These are phyloP conservation scores for Campoletis sonorensis DNA, from an alignment of 1,140 invertebrate species.

Conservation along the genomic window DNA sequence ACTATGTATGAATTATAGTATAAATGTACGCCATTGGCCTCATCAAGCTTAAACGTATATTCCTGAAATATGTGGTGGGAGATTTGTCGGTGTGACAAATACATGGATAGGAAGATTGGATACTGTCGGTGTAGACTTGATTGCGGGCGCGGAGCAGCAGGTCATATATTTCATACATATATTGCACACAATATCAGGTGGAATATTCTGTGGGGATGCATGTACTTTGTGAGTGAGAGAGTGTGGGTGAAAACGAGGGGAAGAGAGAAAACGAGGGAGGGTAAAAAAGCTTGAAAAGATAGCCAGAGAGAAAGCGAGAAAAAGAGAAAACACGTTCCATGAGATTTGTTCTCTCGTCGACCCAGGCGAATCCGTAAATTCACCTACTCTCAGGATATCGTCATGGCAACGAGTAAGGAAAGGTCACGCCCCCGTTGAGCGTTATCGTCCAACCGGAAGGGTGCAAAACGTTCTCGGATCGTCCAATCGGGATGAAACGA, in stretches of 20 bases:
- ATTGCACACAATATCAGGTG: too few species aligned
- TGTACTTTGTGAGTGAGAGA: too few species aligned
- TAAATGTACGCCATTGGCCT: too few species aligned
- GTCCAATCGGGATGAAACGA: slow-evolving; percentile 47
- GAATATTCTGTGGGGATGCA: too few species aligned
- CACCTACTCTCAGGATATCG: slow-evolving; percentile 34
- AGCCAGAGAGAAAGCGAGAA: not conserved
- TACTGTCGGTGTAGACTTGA: too few species aligned
- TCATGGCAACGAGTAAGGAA: slow-evolving; percentile 46
- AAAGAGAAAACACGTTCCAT: not conserved
- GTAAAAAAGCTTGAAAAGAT: not conserved
- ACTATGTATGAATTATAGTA: too few species aligned
- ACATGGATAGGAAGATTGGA: too few species aligned
- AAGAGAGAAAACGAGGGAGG: not conserved
- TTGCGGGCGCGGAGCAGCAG: too few species aligned
- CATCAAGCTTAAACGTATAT: too few species aligned
- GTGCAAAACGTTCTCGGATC: slow-evolving; percentile 20
- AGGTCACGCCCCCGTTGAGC: slow-evolving; percentile 45
- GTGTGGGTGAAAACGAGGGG: not conserved
- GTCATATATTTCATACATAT: too few species aligned
- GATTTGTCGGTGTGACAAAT: too few species aligned
- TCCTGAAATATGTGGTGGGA: too few species aligned
- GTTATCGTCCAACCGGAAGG: slow-evolving; percentile 46
- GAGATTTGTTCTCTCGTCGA: not conserved
- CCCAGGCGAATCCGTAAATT: slow-evolving; percentile 38